phyloP scores from a whole-genome alignment of 2,113 vertebrate genomes.

The Glaucidium brasilianum region DNA sequence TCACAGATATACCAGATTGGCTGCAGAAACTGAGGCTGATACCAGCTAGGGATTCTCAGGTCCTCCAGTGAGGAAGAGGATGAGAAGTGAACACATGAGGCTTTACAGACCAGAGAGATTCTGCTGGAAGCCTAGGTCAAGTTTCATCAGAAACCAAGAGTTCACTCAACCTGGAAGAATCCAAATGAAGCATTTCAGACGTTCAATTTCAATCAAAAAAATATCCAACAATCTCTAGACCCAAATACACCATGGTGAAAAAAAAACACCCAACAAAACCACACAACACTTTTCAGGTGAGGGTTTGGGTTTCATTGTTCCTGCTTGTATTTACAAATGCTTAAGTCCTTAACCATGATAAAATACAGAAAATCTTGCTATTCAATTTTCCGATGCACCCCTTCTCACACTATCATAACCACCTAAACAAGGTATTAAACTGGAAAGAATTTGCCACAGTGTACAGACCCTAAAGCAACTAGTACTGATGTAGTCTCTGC shows the following conservation, averaged over 20 bases:
- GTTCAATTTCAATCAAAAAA: neutral
- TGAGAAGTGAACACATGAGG: neutral
- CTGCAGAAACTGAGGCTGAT: neutral
- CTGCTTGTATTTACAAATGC: neutral
- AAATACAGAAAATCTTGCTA: neutral
- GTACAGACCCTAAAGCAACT: neutral
- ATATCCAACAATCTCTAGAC: neutral
- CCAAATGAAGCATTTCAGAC: neutral
- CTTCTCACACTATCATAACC: neutral
- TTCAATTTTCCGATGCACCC: neutral
- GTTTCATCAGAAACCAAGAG: neutral
- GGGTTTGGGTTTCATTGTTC: neutral
- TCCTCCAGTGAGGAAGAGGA: neutral
- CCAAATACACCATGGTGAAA: accelerated
- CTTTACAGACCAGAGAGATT: neutral
- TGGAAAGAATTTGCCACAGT: neutral
- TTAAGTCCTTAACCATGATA: neutral
- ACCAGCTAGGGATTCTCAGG: neutral
- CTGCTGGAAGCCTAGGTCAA: neutral
- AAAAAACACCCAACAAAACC: neutral
- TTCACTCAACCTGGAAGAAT: neutral
- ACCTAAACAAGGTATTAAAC: neutral
- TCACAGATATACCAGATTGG: neutral
- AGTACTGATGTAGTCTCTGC: neutral
- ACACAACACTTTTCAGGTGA: neutral